These are phyloP conservation scores for Sitta europaea DNA, from an alignment of 2,113 vertebrate genomes.

Conservation along the genomic window DNA sequence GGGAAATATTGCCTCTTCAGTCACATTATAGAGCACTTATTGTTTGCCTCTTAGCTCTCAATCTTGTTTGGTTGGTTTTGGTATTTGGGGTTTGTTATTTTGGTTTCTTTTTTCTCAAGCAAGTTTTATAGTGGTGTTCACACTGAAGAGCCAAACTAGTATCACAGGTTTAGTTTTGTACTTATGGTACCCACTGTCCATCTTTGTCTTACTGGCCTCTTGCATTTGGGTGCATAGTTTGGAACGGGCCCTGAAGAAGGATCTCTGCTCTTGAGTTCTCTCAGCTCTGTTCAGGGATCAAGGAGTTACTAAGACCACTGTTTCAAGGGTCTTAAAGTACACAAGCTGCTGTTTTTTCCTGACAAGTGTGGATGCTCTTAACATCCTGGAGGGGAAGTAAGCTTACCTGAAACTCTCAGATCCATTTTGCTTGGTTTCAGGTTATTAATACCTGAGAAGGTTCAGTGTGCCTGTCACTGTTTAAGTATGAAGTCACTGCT, in stretches of 20 bases:
- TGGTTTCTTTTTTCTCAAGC: background rate
- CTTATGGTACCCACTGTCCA: rapidly evolving
- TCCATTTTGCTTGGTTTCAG: background rate
- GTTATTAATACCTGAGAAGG: background rate
- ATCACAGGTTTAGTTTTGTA: background rate
- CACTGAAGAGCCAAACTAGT: background rate
- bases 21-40: background rate
- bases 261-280: background rate
- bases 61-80: background rate
- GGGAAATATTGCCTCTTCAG: background rate
- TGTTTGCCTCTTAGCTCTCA: background rate
- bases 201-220: background rate
- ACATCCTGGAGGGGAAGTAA: background rate
- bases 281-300: background rate
- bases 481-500: background rate
- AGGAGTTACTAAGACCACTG: background rate
- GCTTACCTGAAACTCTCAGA: background rate
- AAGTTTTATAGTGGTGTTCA: background rate
- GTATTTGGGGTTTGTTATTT: background rate
- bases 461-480: background rate
- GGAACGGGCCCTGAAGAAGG: background rate
- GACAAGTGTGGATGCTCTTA: background rate
- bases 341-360: background rate
- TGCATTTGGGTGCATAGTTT: rapidly evolving
- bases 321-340: background rate